phyloP scores from a whole-genome alignment of 2,113 vertebrate genomes.

The Petromus typicus region DNA sequence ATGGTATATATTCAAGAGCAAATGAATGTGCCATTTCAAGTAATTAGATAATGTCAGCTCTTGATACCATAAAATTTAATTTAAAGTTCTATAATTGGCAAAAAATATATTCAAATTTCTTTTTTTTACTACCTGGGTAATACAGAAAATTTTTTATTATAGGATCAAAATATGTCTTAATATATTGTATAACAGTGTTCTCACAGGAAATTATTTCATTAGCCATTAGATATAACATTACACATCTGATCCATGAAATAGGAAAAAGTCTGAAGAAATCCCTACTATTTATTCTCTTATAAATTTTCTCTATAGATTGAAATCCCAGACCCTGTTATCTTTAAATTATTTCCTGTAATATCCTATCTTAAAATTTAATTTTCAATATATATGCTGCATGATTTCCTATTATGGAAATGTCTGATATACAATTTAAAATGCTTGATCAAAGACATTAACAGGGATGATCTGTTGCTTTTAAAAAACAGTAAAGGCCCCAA shows the following conservation, averaged over 20 bases:
- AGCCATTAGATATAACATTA: neutral
- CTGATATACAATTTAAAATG: neutral
- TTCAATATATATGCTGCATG: neutral
- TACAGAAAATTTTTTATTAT: neutral
- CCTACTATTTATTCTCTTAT: neutral
- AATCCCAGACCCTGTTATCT: neutral
- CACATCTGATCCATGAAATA: neutral
- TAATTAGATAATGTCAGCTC: neutral
- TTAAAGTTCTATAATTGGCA: slow-evolving; percentile 1
- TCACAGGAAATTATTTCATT: neutral
- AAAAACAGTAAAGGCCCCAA: neutral
- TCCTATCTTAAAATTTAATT: neutral
- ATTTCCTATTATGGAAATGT: neutral
- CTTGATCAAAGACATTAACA: neutral
- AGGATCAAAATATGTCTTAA: neutral
- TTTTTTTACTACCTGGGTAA: neutral
- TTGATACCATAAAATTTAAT: slow-evolving; percentile 10
- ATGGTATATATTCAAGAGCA: neutral
- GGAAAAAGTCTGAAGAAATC: neutral
- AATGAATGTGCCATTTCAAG: slow-evolving; percentile 4
- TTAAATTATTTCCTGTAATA: neutral
- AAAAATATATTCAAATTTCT: neutral
- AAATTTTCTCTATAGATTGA: neutral
- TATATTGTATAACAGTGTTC: neutral
- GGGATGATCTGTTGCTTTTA: neutral